Evolutionary conservation across 1,140 invertebrate species (phyloP).

Genomic region (Apis laboriosa): DNA sequence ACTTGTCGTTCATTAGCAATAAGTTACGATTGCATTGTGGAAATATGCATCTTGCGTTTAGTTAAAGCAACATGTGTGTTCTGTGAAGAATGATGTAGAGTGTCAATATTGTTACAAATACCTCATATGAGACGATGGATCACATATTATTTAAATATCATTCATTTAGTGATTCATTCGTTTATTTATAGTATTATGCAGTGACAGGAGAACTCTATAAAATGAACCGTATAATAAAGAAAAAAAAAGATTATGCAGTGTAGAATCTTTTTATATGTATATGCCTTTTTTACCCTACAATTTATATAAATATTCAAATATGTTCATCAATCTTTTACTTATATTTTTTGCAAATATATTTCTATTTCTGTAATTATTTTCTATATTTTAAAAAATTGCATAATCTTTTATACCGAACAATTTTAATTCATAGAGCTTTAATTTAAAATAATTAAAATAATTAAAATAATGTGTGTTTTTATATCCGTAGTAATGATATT

Average conservation of each 20-base stretch:
- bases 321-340: not conserved
- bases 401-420: slow-evolving; percentile 36
- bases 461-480: not conserved
- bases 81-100: slow-evolving; percentile 64
- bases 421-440: not conserved
- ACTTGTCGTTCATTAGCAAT: slow-evolving; percentile 64
- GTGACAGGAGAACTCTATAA: slow-evolving; percentile 71
- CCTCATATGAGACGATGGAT: slow-evolving; percentile 64
- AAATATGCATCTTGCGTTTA: slow-evolving; percentile 32
- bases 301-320: not conserved
- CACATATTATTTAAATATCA: slow-evolving; percentile 61
- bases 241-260: slow-evolving; percentile 54
- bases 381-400: slow-evolving; percentile 23
- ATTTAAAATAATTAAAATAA: not conserved
- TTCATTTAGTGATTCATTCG: slow-evolving; percentile 64
- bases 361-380: not conserved
- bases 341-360: too few relatives aligned
- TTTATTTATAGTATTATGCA: slow-evolving; percentile 71
- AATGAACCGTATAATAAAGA: slow-evolving; percentile 70
- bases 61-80: slow-evolving; percentile 52
- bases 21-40: slow-evolving; percentile 43
- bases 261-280: slow-evolving; percentile 10
- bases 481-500: not conserved
- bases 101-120: slow-evolving; percentile 70
- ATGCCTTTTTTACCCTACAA: slow-evolving; percentile 3